Evolutionary conservation across 2,113 vertebrate genomes (phyloP).

Genomic region (Oncorhynchus keta): DNA sequence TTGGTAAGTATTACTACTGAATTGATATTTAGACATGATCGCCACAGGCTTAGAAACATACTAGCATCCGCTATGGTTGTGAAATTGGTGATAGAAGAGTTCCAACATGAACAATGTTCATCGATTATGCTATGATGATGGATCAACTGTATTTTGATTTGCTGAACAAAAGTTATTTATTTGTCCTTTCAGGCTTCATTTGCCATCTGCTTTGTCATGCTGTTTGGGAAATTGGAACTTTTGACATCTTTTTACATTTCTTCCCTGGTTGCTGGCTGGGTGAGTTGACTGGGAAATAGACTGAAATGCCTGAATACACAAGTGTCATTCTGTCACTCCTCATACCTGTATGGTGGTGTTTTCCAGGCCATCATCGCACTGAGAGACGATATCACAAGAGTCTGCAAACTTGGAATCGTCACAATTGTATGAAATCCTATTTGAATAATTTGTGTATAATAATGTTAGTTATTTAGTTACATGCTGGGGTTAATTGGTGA

Average conservation of each 20-base stretch:
- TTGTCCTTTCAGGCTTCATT: neutral
- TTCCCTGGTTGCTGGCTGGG: slow-evolving; percentile 78
- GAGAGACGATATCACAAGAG: slow-evolving; percentile 66
- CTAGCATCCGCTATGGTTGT: no score
- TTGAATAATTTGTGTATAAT: no score
- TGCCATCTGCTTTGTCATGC: slow-evolving; percentile 76
- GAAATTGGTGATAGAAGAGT: no score
- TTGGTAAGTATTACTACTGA: neutral
- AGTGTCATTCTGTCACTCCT: neutral
- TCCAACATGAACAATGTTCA: no score
- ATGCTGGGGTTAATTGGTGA: no score
- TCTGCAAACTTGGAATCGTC: slow-evolving; percentile 57
- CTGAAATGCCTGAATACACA: neutral
- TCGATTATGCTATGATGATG: no score
- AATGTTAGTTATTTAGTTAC: no score
- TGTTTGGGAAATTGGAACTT: slow-evolving; percentile 86
- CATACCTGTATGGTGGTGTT: neutral
- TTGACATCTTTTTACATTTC: slow-evolving; percentile 83
- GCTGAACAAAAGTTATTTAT: neutral
- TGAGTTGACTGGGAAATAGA: slow-evolving; percentile 55
- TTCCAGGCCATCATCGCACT: slow-evolving; percentile 69
- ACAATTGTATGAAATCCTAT: slow-evolving; percentile 65
- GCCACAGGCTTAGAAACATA: no score
- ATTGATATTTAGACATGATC: no score
- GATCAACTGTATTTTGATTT: neutral